A percentile compares a stretch with the other conserved stretches of the same genome.
These are phyloP conservation scores for Aphaenogaster ashmeadi DNA, from an alignment of 1,140 invertebrate genomes.

Conservation along the genomic window DNA sequence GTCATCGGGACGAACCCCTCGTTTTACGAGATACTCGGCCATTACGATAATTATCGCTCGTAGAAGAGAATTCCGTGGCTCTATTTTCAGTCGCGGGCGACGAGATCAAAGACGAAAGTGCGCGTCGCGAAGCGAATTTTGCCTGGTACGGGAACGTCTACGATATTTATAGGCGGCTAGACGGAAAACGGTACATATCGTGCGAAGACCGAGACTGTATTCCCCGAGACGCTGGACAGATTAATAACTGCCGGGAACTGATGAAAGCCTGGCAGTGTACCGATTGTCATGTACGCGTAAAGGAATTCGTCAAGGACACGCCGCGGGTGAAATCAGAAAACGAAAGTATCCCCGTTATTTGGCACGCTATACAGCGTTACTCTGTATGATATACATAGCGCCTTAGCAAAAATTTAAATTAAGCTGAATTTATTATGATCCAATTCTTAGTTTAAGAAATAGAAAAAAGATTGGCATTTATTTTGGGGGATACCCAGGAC, in stretches of 20 bases:
- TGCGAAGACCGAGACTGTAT: slow-evolving; percentile 35
- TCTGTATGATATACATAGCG: not conserved
- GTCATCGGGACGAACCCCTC: not conserved
- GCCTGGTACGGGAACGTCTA: slow-evolving; percentile 7
- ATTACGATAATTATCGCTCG: slow-evolving; percentile 56
- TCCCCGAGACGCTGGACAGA: slow-evolving; percentile 54
- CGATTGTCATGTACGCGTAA: slow-evolving; percentile 3
- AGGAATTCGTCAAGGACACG: slow-evolving; percentile 56
- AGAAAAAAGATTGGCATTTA: not conserved
- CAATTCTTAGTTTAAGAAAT: not conserved
- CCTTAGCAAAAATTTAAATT: not conserved
- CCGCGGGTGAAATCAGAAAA: slow-evolving; percentile 52
- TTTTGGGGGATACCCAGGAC: not conserved
- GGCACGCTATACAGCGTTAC: not conserved
- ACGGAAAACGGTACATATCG: slow-evolving; percentile 66
- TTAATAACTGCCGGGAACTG: slow-evolving; percentile 70
- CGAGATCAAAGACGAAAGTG: slow-evolving; percentile 12
- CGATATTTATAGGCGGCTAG: slow-evolving; percentile 72
- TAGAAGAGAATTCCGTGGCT: slow-evolving; percentile 35
- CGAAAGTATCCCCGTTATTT: slow-evolving; percentile 30
- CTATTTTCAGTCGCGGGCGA: slow-evolving; percentile 46
- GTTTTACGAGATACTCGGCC: not conserved
- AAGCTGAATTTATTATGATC: not conserved
- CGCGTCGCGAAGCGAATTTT: slow-evolving; percentile 45
- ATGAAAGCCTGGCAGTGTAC: slow-evolving; percentile 66